phyloP scores from a whole-genome alignment of 2,797 vertebrate genomes.

The Tiaroga cobitis region DNA sequence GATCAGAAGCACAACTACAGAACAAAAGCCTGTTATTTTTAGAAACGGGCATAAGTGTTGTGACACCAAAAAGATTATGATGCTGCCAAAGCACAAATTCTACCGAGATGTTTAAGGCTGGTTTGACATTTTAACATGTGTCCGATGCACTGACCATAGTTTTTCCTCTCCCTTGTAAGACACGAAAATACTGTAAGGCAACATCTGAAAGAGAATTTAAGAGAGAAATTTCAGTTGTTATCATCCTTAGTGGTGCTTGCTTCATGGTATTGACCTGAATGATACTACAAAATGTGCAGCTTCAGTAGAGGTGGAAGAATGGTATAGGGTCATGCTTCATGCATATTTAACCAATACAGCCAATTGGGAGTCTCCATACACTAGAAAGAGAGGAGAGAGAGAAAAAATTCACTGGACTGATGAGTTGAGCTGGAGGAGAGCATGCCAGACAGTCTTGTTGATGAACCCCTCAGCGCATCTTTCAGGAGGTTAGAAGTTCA shows the following conservation, averaged over 20 bases:
- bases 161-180: background rate
- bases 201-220: background rate
- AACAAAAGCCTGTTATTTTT: background rate
- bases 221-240: background rate
- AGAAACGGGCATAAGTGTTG: background rate
- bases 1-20: background rate
- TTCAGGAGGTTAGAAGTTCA: conserved; percentile 10
- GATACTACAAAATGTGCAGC: background rate
- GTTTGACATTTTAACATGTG: background rate
- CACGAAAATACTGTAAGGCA: background rate
- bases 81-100: background rate
- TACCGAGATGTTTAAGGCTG: background rate
- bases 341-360: background rate
- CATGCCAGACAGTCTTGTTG: background rate
- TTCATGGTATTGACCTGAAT: background rate
- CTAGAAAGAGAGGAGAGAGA: background rate
- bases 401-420: background rate
- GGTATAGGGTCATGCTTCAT: background rate
- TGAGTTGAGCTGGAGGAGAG: conserved; percentile 12
- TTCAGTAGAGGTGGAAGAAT: background rate
- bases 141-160: background rate
- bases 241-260: background rate
- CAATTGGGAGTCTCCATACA: background rate
- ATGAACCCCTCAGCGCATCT: background rate
- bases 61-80: background rate